phyloP scores from a whole-genome alignment of 2,888 invertebrate species.

The Lepidochrysops patricia region DNA sequence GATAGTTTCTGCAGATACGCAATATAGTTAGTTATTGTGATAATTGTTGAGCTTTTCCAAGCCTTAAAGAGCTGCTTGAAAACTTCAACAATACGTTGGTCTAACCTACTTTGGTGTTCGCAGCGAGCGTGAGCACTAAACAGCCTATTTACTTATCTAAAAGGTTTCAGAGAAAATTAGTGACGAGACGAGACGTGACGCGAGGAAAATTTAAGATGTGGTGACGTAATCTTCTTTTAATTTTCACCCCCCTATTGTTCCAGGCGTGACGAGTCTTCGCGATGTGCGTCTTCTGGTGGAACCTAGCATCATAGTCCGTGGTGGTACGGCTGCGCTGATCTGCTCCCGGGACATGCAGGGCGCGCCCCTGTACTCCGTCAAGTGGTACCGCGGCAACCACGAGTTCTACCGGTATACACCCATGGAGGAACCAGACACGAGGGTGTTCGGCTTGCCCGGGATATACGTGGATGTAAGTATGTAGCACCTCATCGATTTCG shows the following conservation, averaged over 20 bases:
- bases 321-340: slow-evolving; percentile 79
- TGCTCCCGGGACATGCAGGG: slow-evolving; percentile 87
- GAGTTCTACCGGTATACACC: slow-evolving; percentile 91
- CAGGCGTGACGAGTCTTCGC: slow-evolving; percentile 79
- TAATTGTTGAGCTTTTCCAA: not conserved
- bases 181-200: too few relatives aligned
- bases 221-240: too few relatives aligned
- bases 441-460: slow-evolving; percentile 82
- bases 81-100: not conserved
- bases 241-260: too few relatives aligned
- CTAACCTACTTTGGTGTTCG: not conserved
- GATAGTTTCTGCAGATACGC: not conserved
- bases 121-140: not conserved
- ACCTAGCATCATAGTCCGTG: slow-evolving; percentile 80
- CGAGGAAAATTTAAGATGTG: too few relatives aligned
- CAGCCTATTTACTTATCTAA: too few relatives aligned
- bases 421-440: slow-evolving; percentile 80
- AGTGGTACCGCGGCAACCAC: slow-evolving; percentile 88
- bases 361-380: slow-evolving; percentile 85
- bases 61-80: not conserved
- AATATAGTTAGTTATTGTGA: not conserved
- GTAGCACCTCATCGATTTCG: too few relatives aligned
- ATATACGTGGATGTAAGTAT: slow-evolving; percentile 88
- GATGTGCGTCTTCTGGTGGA: slow-evolving; percentile 82
- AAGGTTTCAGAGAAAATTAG: too few relatives aligned